Base-by-base conservation (phyloP, 2,797 vertebrate genomes). In the Nasua narica region DNA sequence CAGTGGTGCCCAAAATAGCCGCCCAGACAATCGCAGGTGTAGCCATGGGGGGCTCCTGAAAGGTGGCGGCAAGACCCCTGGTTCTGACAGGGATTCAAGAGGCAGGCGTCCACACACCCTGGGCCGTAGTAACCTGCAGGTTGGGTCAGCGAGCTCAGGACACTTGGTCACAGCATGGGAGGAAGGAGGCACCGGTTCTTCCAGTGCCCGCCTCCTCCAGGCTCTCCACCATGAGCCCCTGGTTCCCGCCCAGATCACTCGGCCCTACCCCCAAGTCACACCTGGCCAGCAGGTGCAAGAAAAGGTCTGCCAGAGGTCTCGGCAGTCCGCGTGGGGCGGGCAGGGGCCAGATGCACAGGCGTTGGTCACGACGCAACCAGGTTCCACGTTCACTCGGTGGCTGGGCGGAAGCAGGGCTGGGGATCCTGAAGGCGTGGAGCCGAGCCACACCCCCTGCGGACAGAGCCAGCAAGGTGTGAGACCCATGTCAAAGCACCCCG, bases 41-140 rank as follows among this genome's bases (percentile, higher is more conserved):
- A 99, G 91, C 99, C 99, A 9, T 99, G 99, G 60, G 99, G 99
- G 0, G 99, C 99, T 97, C 98, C 99, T 0, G 99, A 99, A 95
- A 99, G 99, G 89, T 99, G 99, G 96, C 99, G 99, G 98, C 99
- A 99, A 87, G 98, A 98, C 0, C 99, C 99, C 93, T 99, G 99
- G 90, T 99, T 99, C 98, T 99, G 99, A 98, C 99, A 99, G 0
- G 99, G 99, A 97, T 99, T 99, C 97, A 99, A 98, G 95, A 99
- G 99, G 97, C 99, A 99, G n/a, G 99, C 99, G 1, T 99, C 99
- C 43, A 99, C 98, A 78, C 99, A 99, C 97, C 98, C 99, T 90
- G 98, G 99, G 85, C 99, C 99, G 0, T 99, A 99, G 98, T 99
- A 99, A 96, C 99, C 99, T 99, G 98, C 0, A 89, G 67, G 72